A percentile compares a stretch with the other conserved stretches of the same genome.
These are phyloP conservation scores for Prionchulus punctatus DNA, from an alignment of 2,888 invertebrate genomes.

Conservation along the genomic window DNA sequence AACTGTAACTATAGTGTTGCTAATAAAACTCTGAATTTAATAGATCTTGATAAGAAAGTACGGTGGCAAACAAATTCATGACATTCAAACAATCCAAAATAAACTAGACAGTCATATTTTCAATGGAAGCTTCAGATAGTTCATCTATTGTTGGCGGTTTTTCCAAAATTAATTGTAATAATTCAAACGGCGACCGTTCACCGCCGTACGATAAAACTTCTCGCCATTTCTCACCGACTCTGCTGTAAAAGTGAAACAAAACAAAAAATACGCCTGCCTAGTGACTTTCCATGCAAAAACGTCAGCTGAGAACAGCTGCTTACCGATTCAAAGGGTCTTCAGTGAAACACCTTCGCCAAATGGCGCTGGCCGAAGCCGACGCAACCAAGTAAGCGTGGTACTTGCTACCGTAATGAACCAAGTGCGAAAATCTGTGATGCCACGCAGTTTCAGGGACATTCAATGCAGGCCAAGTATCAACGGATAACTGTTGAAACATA, in stretches of 20 bases:
- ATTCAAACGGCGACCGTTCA: neutral
- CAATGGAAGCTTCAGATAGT: too few species aligned
- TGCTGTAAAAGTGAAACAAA: neutral
- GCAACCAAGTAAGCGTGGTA: slow-evolving; percentile 96
- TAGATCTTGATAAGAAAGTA: too few species aligned
- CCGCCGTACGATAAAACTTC: neutral
- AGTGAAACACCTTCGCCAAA: slow-evolving; percentile 74
- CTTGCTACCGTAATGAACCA: slow-evolving; percentile 94
- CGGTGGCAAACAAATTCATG: too few species aligned
- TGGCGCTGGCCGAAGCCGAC: slow-evolving; percentile 72
- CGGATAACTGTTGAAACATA: neutral
- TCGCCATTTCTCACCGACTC: neutral
- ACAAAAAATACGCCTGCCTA: too few species aligned
- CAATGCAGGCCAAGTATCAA: neutral
- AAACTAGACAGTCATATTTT: too few species aligned
- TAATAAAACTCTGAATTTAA: too few species aligned
- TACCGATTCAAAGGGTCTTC: slow-evolving; percentile 46
- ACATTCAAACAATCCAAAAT: too few species aligned
- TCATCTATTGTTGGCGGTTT: neutral
- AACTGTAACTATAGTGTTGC: too few species aligned
- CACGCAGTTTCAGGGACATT: slow-evolving; percentile 46
- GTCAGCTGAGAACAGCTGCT: too few species aligned
- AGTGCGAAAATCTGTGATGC: slow-evolving; percentile 86
- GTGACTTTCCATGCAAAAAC: too few species aligned
- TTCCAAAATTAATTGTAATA: neutral